Evolutionary conservation across 2,113 vertebrate genomes (phyloP).

Genomic region (Erinaceus europaeus): DNA sequence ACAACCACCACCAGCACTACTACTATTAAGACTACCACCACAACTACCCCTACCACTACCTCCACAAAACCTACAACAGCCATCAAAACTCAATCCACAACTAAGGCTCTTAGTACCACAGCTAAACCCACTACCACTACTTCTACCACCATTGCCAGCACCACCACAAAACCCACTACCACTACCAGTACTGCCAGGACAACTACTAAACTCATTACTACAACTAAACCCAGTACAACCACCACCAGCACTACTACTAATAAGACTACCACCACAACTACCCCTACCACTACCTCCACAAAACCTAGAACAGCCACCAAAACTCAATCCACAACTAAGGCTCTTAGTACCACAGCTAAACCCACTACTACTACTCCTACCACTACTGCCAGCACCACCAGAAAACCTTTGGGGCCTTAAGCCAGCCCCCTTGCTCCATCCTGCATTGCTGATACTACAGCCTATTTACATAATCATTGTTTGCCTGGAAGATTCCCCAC

Average conservation of each 20-base stretch:
- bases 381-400: not conserved
- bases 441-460: no score
- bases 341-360: no score
- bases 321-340: not conserved
- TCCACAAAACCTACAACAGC: not conserved
- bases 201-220: not conserved
- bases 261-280: not conserved
- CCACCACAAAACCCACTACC: not conserved
- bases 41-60: not conserved
- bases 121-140: not conserved
- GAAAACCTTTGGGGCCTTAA: no score
- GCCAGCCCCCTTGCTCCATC: no score
- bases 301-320: not conserved
- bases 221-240: not conserved
- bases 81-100: not conserved
- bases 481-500: no score
- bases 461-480: no score
- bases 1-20: not conserved
- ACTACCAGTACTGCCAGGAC: not conserved
- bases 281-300: not conserved
- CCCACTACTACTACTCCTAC: not conserved
- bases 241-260: not conserved
- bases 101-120: no score
- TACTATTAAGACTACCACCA: not conserved
- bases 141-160: not conserved